phyloP scores from a whole-genome alignment of 2,888 invertebrate species.

The Apamea sordens region DNA sequence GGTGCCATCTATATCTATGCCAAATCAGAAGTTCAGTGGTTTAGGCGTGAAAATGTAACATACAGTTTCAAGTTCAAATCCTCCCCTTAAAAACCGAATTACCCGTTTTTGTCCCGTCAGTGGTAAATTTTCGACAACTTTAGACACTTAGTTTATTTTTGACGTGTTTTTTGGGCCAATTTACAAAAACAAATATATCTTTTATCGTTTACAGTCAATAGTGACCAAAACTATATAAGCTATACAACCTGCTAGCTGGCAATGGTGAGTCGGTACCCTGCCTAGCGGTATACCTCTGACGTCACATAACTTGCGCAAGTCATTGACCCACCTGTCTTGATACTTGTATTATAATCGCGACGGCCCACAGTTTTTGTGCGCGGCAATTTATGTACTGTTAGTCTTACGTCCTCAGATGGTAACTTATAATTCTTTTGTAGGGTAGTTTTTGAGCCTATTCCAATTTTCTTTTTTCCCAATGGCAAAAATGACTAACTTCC shows the following conservation, averaged over 20 bases:
- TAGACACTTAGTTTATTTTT: not conserved
- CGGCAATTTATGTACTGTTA: slow-evolving; percentile 12
- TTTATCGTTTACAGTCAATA: not conserved
- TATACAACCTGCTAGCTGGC: slow-evolving; percentile 6
- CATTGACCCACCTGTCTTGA: slow-evolving; percentile 64
- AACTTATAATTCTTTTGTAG: not conserved
- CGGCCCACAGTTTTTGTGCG: slow-evolving; percentile 4
- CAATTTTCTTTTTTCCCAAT: not conserved
- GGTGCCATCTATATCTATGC: too few relatives aligned
- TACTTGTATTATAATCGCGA: slow-evolving; percentile 50
- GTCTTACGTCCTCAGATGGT: slow-evolving; percentile 20
- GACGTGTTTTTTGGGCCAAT: not conserved
- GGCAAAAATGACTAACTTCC: not conserved
- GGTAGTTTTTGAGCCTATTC: not conserved
- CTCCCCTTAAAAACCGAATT: too few relatives aligned
- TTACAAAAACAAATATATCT: not conserved
- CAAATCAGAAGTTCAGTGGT: too few relatives aligned
- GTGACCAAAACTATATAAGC: slow-evolving; percentile 10
- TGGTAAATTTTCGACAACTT: too few relatives aligned
- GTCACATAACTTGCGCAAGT: slow-evolving; percentile 61
- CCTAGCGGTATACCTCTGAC: slow-evolving; percentile 61
- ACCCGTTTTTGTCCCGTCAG: too few relatives aligned
- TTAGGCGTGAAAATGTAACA: too few relatives aligned
- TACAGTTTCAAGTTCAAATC: too few relatives aligned
- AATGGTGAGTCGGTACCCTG: slow-evolving; percentile 39